These are phyloP conservation scores for Sarcophaga bullata DNA, from an alignment of 1,140 invertebrate genomes.

Conservation along the genomic window DNA sequence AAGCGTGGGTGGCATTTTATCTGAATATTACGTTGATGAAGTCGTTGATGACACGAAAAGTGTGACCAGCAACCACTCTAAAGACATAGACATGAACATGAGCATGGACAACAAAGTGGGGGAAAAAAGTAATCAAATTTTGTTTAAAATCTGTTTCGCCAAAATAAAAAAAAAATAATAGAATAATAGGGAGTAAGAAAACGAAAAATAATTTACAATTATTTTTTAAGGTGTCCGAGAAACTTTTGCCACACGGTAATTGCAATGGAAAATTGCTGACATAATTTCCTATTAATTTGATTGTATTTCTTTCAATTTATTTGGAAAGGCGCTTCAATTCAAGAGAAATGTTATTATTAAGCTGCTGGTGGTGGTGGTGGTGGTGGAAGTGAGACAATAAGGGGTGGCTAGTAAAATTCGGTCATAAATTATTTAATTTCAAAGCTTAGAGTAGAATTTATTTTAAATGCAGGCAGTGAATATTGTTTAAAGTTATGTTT, in stretches of 20 bases:
- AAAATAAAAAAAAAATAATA: neutral
- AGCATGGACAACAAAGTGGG: neutral
- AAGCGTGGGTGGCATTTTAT: neutral
- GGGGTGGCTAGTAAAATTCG: neutral
- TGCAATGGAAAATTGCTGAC: conserved; percentile 22
- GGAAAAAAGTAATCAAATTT: conserved; percentile 26
- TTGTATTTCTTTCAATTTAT: neutral
- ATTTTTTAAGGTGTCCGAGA: neutral
- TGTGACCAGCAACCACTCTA: neutral
- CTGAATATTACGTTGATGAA: neutral
- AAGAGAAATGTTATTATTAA: neutral
- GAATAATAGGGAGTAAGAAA: neutral
- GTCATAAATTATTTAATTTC: too few relatives aligned
- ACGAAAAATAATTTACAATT: conserved; percentile 17
- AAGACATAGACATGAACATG: neutral
- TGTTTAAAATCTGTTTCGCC: conserved; percentile 12
- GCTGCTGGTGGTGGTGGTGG: neutral
- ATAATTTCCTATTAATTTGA: conserved; percentile 37
- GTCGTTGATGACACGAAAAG: conserved; percentile 14
- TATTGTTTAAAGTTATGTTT: conserved; percentile 23
- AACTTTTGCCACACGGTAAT: neutral
- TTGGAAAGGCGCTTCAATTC: neutral
- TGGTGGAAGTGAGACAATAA: neutral
- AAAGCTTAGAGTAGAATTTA: too few relatives aligned
- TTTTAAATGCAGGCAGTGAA: too few relatives aligned